These are phyloP conservation scores for Drymodes brunneopygia DNA, from an alignment of 2,113 vertebrate species.

Conservation along the genomic window DNA sequence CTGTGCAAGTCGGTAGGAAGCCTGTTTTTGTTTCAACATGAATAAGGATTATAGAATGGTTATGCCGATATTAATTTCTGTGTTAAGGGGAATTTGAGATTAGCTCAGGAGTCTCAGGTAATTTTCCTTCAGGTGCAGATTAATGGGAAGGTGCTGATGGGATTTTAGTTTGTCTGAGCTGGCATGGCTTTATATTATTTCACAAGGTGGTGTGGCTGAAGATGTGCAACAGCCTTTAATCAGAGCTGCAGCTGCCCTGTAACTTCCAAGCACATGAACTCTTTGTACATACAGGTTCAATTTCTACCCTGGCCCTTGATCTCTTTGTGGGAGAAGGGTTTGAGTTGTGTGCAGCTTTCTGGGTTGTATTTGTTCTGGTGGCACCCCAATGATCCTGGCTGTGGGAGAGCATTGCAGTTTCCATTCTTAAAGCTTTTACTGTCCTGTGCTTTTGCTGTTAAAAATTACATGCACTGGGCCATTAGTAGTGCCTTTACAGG, in stretches of 20 bases:
- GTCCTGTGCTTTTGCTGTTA: not conserved
- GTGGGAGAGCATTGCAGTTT: not conserved
- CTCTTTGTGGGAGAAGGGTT: not conserved
- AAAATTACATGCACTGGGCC: not conserved
- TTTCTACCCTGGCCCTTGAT: not conserved
- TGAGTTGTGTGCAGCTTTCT: not conserved
- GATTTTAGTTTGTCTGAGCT: not conserved
- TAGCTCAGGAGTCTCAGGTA: not conserved
- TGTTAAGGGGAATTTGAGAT: not conserved
- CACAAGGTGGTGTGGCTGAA: not conserved
- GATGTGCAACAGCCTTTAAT: not conserved
- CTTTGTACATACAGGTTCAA: not conserved
- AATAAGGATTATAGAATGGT: not conserved
- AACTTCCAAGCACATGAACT: not conserved
- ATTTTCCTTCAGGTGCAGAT: slow-evolving; percentile 10
- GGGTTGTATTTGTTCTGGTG: not conserved
- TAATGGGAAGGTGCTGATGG: not conserved
- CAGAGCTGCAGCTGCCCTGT: not conserved
- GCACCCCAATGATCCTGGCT: not conserved
- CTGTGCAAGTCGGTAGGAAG: not conserved
- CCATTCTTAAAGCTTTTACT: not conserved
- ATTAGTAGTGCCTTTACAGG: not conserved
- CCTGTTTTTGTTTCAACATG: slow-evolving; percentile 36
- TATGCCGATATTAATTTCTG: not conserved
- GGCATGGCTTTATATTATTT: not conserved